Evolutionary conservation across 1,140 invertebrate species (phyloP).

Genomic region (Fopius arisanus): DNA sequence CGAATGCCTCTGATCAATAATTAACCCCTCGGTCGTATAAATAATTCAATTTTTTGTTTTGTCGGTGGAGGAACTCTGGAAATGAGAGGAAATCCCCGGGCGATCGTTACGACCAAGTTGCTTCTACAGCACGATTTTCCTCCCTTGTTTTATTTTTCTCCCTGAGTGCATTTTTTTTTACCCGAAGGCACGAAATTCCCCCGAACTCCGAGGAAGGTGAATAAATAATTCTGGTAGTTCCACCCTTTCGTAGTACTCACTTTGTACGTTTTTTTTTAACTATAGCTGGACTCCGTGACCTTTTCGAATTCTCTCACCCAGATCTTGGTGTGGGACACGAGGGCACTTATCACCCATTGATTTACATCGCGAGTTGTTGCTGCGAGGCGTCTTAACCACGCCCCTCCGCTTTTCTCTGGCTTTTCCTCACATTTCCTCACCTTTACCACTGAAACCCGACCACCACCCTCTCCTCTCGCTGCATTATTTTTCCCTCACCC

Average conservation of each 20-base stretch:
- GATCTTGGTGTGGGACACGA: conserved; percentile 15
- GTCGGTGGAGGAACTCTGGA: not conserved
- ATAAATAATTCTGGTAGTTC: conserved; percentile 39
- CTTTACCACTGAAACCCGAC: not conserved
- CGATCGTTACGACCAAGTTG: conserved; percentile 4
- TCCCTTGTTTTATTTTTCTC: conserved; percentile 4
- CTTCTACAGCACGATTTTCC: not conserved
- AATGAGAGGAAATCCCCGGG: not conserved
- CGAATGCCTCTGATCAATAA: not conserved
- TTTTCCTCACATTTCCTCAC: conserved; percentile 19
- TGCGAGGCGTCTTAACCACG: conserved; percentile 25
- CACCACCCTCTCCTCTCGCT: conserved; percentile 21
- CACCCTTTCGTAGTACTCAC: conserved; percentile 38
- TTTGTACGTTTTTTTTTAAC: conserved; percentile 22
- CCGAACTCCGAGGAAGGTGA: conserved; percentile 29
- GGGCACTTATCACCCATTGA: conserved; percentile 41
- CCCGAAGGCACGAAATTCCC: not conserved
- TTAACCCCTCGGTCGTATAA: not conserved
- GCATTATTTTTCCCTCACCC: not conserved
- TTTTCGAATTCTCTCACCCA: conserved; percentile 27
- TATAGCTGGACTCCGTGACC: conserved; percentile 14
- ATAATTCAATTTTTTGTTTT: not conserved
- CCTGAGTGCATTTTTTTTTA: not conserved
- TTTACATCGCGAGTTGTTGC: conserved; percentile 41
- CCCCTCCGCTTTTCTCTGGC: conserved; percentile 14